Evolutionary conservation across 2,797 vertebrate genomes (phyloP), one percentile per base, ranked within the genome.

Genomic region (Corythornis leucogaster): DNA sequence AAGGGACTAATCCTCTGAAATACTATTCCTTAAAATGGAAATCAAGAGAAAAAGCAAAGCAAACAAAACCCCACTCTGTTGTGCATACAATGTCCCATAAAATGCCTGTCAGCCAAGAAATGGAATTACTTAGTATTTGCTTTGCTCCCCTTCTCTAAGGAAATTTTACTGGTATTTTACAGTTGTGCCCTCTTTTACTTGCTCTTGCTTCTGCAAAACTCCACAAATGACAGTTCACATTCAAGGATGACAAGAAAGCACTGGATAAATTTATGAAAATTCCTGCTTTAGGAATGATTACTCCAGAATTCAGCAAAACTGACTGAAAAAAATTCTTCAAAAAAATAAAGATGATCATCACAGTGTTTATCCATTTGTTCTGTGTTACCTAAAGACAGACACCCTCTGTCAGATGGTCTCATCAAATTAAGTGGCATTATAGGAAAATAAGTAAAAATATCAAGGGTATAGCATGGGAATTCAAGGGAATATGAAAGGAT

Each of bases 381-480:
- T 96, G 94, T 94, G 95, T 94, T 55, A 94, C 40, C 95, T 94
- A 94, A 94, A 90, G 92, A 94, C 68, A 84, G 48, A 54, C 4
- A 38, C 21, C 31, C 50, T 9, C 51, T 90, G 88, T 62, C 33
- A 87, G 67, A 70, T 22, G 13, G 31, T 22, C 9, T 80, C 51
- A 45, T 50, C 62, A 73, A 69, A 78, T 80, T 62, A 66, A 38
- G 30, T 50, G 54, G 54, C 75, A 31, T 55, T 48, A 80, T 0
- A 86, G 3, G 11, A 53, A 70, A 78, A 35, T 26, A 30, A 54
- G 46, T 30, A 77, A 64, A 77, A 66, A 48, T 2, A 28, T 30
- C n/a, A 88, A 81, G 48, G 22, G 30, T 77, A 43, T 16, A 64
- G 42, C 20, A 63, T 38, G 38, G 24, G 43, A 93, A 95, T 42